These are phyloP conservation scores for Drosophila nebulosa DNA, from an alignment of 1,140 invertebrate genomes.

Conservation along the genomic window DNA sequence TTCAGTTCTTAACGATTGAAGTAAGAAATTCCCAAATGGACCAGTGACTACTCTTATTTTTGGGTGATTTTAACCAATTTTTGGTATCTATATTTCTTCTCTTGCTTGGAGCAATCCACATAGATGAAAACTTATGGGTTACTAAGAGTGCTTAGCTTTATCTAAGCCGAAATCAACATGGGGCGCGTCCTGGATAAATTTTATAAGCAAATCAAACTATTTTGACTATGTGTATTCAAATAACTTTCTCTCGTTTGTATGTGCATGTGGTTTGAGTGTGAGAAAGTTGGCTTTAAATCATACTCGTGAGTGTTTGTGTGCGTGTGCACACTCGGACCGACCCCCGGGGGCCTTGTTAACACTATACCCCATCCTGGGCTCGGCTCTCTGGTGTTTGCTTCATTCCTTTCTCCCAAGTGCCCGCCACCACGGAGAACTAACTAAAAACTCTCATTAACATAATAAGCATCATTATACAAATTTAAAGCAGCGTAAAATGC, in stretches of 20 bases:
- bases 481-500: slow-evolving; percentile 56
- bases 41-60: too few relatives aligned
- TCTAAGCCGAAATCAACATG: background rate
- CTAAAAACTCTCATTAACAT: slow-evolving; percentile 59
- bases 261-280: background rate
- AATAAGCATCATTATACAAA: slow-evolving; percentile 64
- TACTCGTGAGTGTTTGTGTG: background rate
- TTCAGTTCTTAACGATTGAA: too few relatives aligned
- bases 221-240: background rate
- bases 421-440: background rate
- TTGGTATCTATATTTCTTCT: too few relatives aligned
- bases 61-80: too few relatives aligned
- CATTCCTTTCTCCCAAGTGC: background rate
- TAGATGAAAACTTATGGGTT: too few relatives aligned
- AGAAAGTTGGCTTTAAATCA: background rate
- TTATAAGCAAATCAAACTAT: too few relatives aligned
- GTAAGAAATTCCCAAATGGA: too few relatives aligned
- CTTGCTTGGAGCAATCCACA: too few relatives aligned
- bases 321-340: background rate
- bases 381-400: background rate
- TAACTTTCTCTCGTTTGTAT: background rate
- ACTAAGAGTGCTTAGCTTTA: too few relatives aligned
- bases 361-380: background rate
- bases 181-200: too few relatives aligned
- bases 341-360: slow-evolving; percentile 22